Percentiles rank a stretch among this genome's conserved stretches.
These are phyloP conservation scores for Ammodytes marinus DNA, from an alignment of 2,113 vertebrate genomes.

Conservation along the genomic window DNA sequence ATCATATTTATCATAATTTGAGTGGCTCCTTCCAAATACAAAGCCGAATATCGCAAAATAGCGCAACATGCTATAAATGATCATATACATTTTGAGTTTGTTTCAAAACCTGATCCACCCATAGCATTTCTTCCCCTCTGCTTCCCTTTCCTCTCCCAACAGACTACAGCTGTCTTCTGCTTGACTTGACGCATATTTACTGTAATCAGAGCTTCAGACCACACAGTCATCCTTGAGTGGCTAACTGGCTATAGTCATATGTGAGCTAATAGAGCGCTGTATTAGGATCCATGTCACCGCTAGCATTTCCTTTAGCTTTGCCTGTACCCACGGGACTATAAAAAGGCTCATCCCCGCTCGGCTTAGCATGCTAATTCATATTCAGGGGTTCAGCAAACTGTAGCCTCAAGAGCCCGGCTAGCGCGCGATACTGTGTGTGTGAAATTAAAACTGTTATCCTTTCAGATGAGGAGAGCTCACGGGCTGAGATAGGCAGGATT, in stretches of 20 bases:
- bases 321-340: conserved; percentile 1
- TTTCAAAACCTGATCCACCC: not conserved
- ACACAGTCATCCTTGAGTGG: not conserved
- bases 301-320: conserved; percentile 3
- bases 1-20: not conserved
- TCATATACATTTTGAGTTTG: not conserved
- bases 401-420: conserved; percentile 39
- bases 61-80: no score
- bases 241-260: not conserved
- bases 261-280: not conserved
- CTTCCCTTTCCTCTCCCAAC: not conserved
- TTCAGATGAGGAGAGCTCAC: conserved; percentile 10
- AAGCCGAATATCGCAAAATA: no score
- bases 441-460: conserved; percentile 37
- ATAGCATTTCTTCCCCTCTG: not conserved
- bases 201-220: not conserved
- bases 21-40: no score
- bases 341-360: conserved; percentile 25
- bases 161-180: not conserved
- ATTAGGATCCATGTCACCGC: conserved; percentile 1
- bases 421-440: conserved; percentile 34
- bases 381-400: conserved; percentile 36
- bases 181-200: not conserved
- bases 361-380: conserved; percentile 52
- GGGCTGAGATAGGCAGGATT: conserved; percentile 1